These are phyloP conservation scores for Myanophis thanlyinensis DNA, from an alignment of 2,113 vertebrate genomes.

Conservation along the genomic window DNA sequence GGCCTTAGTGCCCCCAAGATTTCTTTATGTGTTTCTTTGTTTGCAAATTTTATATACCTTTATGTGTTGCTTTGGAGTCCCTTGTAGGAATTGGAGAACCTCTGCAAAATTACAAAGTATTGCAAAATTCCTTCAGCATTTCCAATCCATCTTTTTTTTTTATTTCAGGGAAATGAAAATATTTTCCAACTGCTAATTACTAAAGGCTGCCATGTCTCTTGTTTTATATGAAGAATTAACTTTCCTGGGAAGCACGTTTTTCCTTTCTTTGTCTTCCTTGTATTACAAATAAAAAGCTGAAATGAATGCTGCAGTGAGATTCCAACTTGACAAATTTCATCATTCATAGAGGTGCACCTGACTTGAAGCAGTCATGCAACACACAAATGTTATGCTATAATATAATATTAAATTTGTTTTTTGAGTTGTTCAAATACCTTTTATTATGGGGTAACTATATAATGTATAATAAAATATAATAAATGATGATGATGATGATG, in stretches of 20 bases:
- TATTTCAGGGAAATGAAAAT: not conserved
- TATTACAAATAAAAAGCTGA: not conserved
- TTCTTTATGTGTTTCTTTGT: not conserved
- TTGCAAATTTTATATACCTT: not conserved
- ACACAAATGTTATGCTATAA: not conserved
- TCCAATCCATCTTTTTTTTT: slow-evolving; percentile 9
- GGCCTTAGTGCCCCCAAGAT: not conserved
- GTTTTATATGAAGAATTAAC: slow-evolving; percentile 52
- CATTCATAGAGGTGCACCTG: too few species aligned
- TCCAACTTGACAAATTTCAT: slow-evolving; percentile 1
- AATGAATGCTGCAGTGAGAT: not conserved
- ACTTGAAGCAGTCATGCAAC: not conserved
- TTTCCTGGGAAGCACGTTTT: slow-evolving; percentile 29
- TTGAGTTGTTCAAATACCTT: not conserved
- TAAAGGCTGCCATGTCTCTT: slow-evolving; percentile 54
- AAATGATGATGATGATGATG: not conserved
- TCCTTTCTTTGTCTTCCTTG: not conserved
- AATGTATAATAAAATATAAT: not conserved
- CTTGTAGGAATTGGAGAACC: not conserved
- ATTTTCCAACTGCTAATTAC: not conserved
- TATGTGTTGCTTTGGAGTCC: slow-evolving; percentile 5
- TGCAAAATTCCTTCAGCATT: rapidly evolving
- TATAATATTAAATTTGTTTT: not conserved
- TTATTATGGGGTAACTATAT: not conserved
- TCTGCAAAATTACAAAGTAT: not conserved